A percentile compares a stretch with the other conserved stretches of the same genome.
These are phyloP conservation scores for Acanthaster planci DNA, from an alignment of 35 echinoderm and acorn worm genomes.

Conservation along the genomic window DNA sequence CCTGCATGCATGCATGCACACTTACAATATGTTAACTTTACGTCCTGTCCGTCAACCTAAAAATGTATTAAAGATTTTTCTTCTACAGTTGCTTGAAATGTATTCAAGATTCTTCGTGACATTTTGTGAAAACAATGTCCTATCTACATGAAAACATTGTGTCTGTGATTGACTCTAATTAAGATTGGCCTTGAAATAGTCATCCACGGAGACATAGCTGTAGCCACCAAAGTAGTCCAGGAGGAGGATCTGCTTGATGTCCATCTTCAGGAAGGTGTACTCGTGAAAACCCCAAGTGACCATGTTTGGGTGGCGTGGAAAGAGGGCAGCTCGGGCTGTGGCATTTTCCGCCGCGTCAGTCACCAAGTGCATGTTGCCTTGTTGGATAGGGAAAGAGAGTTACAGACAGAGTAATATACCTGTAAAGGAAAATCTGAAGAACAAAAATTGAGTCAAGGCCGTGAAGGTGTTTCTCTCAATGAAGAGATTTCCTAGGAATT, in stretches of 20 bases:
- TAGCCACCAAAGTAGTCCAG: constrained; percentile 67
- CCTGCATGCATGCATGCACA: no score
- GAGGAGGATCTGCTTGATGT: constrained; percentile 42
- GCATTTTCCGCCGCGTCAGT: constrained; percentile 39
- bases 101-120: background rate
- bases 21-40: background rate
- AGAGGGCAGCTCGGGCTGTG: constrained; percentile 51
- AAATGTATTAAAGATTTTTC: background rate
- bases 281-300: constrained; percentile 38
- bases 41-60: background rate
- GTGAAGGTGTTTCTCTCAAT: background rate
- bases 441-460: background rate
- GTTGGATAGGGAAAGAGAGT: background rate
- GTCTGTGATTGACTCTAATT: no score
- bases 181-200: constrained; percentile 50
- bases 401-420: no score
- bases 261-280: constrained; percentile 43
- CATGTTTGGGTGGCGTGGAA: constrained; percentile 68
- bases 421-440: no score
- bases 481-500: background rate
- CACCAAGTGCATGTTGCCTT: constrained; percentile 43
- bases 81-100: background rate
- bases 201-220: constrained; percentile 36
- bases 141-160: no score
- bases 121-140: no score